Evolutionary conservation across 2,797 vertebrate genomes (phyloP).

Genomic region (Lepidocolaptes lacrymiger): DNA sequence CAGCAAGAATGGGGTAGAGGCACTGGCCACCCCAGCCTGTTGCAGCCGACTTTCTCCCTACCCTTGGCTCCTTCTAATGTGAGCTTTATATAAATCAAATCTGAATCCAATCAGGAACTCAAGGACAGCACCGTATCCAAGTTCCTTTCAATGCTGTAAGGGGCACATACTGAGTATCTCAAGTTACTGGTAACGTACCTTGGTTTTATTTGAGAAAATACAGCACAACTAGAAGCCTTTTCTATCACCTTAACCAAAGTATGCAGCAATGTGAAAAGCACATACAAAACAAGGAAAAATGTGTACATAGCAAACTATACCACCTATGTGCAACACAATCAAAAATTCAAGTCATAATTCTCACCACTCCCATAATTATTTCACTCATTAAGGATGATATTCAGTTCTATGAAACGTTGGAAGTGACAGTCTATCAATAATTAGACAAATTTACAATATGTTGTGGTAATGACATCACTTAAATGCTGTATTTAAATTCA

Average conservation of each 20-base stretch:
- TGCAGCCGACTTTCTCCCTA: neutral
- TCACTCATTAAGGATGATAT: conserved; percentile 79
- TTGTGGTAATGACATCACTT: conserved; percentile 85
- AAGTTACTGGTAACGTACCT: conserved; percentile 52
- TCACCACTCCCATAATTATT: conserved; percentile 81
- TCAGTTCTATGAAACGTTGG: conserved; percentile 83
- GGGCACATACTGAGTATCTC: conserved; percentile 8
- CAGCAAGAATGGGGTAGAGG: neutral
- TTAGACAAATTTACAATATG: conserved; percentile 85
- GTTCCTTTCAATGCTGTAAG: neutral
- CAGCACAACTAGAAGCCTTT: conserved; percentile 66
- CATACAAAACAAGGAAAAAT: conserved; percentile 79
- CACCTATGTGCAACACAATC: conserved; percentile 89
- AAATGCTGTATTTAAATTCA: conserved; percentile 81
- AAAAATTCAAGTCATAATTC: conserved; percentile 89
- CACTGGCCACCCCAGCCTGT: neutral
- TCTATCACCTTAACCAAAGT: conserved; percentile 74
- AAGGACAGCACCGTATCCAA: neutral
- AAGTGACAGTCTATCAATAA: conserved; percentile 86
- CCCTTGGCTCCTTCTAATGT: neutral
- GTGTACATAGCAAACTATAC: conserved; percentile 85
- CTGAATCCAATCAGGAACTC: neutral
- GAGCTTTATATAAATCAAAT: neutral
- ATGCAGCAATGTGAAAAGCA: conserved; percentile 86
- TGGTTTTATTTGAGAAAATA: conserved; percentile 72